Percentiles rank a stretch among this genome's conserved stretches.
Evolutionary conservation across 2,888 invertebrate genomes (phyloP).

Genomic region (Apamea sordens): DNA sequence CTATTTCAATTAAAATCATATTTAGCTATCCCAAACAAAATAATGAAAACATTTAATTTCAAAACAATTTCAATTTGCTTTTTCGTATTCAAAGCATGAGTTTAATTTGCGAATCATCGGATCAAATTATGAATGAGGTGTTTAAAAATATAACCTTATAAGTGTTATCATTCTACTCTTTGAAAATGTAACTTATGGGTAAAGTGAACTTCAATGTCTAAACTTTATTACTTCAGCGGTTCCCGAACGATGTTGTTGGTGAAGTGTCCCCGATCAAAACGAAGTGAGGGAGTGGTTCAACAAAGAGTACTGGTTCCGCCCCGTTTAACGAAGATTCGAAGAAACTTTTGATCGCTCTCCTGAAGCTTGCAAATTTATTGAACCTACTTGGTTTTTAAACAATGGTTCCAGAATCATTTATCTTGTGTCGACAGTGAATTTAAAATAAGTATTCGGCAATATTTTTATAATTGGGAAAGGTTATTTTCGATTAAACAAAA

Average conservation of each 20-base stretch:
- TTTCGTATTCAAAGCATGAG: background rate
- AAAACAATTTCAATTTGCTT: constrained; percentile 12
- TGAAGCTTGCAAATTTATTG: constrained; percentile 42
- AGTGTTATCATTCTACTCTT: too few relatives aligned
- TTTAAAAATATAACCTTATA: background rate
- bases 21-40: constrained; percentile 1
- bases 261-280: constrained; percentile 38
- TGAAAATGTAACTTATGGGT: background rate
- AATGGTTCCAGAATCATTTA: background rate
- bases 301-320: constrained; percentile 42
- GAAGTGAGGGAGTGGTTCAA: constrained; percentile 31
- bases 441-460: constrained; percentile 8
- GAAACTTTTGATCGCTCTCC: constrained; percentile 42
- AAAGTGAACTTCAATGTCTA: constrained; percentile 22
- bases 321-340: constrained; percentile 31
- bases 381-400: constrained; percentile 22
- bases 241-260: constrained; percentile 17
- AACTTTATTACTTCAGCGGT: constrained; percentile 40
- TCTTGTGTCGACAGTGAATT: background rate
- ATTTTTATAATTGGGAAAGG: constrained; percentile 19
- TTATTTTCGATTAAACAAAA: constrained; percentile 2
- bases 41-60: background rate
- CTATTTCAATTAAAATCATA: constrained; percentile 6
- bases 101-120: background rate
- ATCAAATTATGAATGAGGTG: background rate